phyloP scores from a whole-genome alignment of 1,140 invertebrate species.

The Drosophila leontia region DNA sequence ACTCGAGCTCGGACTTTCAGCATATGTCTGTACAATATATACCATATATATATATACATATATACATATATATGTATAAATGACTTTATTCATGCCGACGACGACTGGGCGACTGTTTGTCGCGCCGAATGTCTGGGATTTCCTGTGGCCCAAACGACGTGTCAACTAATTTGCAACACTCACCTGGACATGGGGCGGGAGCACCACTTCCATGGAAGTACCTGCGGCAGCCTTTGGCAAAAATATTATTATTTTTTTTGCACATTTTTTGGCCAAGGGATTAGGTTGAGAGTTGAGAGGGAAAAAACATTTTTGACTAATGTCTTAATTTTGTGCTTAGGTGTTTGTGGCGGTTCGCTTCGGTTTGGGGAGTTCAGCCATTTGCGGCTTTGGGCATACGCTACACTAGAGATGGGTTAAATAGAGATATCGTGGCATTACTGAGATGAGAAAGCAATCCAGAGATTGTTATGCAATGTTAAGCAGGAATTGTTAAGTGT shows the following conservation, averaged over 20 bases:
- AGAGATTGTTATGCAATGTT: not conserved
- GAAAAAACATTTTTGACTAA: constrained; percentile 72
- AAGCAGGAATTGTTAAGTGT: too few relatives aligned
- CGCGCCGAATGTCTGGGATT: constrained; percentile 63
- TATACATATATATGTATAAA: constrained; percentile 43
- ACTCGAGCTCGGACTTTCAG: constrained; percentile 53
- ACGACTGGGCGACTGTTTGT: constrained; percentile 59
- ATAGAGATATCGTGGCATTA: not conserved
- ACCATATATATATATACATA: constrained; percentile 14
- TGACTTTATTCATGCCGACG: constrained; percentile 81
- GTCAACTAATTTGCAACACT: constrained; percentile 84
- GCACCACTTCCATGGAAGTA: constrained; percentile 76
- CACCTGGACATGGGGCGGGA: constrained; percentile 51
- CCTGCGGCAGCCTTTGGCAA: constrained; percentile 66
- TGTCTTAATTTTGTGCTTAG: constrained; percentile 81
- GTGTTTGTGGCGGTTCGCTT: constrained; percentile 63
- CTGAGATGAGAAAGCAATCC: not conserved
- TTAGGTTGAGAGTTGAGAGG: constrained; percentile 48
- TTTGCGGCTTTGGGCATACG: constrained; percentile 23
- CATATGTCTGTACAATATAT: constrained; percentile 21
- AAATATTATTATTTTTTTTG: constrained; percentile 29
- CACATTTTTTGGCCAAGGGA: constrained; percentile 56
- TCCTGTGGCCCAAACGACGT: constrained; percentile 66
- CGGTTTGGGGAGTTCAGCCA: constrained; percentile 24
- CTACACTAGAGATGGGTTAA: constrained; percentile 19